Percentiles rank a stretch among this genome's conserved stretches.
These are phyloP conservation scores for Chloroceryle amazona DNA, from an alignment of 2,797 vertebrate species.

Conservation along the genomic window DNA sequence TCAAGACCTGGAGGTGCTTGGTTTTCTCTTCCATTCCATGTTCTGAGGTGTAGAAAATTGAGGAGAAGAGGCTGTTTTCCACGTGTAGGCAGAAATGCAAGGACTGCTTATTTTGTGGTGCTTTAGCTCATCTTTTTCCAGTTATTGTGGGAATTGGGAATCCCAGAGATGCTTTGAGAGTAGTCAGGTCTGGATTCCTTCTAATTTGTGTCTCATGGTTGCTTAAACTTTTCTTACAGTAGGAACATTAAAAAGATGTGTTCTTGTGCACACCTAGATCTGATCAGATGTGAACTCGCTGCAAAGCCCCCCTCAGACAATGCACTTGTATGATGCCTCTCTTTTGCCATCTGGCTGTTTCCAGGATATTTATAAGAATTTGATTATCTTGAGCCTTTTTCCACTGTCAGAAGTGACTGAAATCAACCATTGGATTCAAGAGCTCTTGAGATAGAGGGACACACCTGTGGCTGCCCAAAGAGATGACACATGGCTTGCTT, in stretches of 20 bases:
- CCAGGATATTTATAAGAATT: constrained; percentile 2
- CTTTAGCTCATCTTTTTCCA: neutral
- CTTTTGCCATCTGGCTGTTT: neutral
- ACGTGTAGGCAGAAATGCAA: neutral
- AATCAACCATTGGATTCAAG: neutral
- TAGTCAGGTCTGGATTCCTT: neutral
- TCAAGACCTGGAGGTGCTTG: neutral
- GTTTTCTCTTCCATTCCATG: neutral
- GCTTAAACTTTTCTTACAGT: neutral
- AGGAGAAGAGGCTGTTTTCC: neutral
- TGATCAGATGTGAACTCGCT: neutral
- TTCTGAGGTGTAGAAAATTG: neutral
- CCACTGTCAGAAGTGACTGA: constrained; percentile 23
- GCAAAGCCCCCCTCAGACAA: neutral
- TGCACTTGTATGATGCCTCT: neutral
- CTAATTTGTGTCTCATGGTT: neutral
- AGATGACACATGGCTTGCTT: neutral
- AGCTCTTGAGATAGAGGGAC: neutral
- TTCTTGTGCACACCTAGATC: rapidly evolving
- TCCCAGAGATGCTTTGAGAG: neutral
- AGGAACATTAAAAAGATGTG: neutral
- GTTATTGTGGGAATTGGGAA: neutral
- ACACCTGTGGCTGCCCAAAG: neutral
- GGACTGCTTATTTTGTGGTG: constrained; percentile 41
- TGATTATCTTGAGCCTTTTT: constrained; percentile 20